Evolutionary conservation across 2,113 vertebrate genomes (phyloP), one percentile per base, ranked within the genome.

Genomic region (Chloebia gouldiae): DNA sequence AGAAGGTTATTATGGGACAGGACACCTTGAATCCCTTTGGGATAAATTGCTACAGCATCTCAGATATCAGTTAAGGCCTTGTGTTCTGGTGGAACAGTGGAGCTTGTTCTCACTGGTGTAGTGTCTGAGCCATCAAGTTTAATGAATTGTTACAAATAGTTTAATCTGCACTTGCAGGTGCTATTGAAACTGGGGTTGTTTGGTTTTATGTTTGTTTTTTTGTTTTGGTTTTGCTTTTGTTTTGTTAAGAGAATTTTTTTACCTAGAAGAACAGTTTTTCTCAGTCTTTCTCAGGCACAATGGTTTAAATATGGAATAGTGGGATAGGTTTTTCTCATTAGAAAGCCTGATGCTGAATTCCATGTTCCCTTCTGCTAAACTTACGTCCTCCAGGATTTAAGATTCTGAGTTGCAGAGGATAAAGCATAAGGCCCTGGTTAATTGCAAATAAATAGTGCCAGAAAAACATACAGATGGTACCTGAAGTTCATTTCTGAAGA

Each of bases 391-490:
- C 95, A 96, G 95, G 84, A 94, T 96, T 93, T 78, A 81, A 97
- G 88, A 76, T 75, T 92, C 84, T 23, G 31, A 93, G 68, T 94
- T 96, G 47, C 54, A 96, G 64, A 92, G 95, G 89, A 97, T 96
- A 94, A 96, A 97, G 95, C 97, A 97, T 97, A 97, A 97, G 97
- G 97, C 94, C 96, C 79, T 94, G 78, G 96, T 96, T 98, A 97
- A 98, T 94, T 97, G 97, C 96, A 97, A 96, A 97, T 96, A 96
- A 97, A 97, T 95, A 96, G 93, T 93, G 91, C 96, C 97, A 98
- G 96, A 94, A 96, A 92, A 82, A 44, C 19, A 76, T 96, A 88
- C 97, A 97, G 97, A 97, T 96, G 97, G 97, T 87, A 97, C 97
- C 97, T 97, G 97, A 93, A 97, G 94, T 96, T 96, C 57, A 51